Conservation (phyloP, 2,888 invertebrate genomes). For the Prosopocoilus inquinatus region DNA sequence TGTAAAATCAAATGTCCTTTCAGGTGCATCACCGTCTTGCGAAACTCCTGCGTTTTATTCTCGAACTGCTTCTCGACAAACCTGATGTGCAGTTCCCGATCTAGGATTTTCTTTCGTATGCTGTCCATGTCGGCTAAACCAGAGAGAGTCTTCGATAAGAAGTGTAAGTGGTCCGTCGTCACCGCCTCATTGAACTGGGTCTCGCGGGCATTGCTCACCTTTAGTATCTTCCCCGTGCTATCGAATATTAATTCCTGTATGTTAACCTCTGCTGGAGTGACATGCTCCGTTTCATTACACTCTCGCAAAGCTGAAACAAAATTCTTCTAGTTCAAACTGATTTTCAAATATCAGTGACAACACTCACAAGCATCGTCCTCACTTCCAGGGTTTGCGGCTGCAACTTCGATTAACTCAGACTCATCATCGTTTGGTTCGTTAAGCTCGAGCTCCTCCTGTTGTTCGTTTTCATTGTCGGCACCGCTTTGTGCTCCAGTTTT, state of each 20-base stretch:
- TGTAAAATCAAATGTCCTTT: conserved; percentile 33
- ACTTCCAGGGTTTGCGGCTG: too few relatives aligned
- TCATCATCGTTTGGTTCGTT: neutral
- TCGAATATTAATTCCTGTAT: neutral
- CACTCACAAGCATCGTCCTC: too few relatives aligned
- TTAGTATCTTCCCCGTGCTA: neutral
- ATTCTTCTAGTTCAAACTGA: too few relatives aligned
- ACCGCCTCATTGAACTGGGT: conserved; percentile 1
- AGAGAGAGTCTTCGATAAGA: conserved; percentile 36
- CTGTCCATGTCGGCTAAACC: conserved; percentile 42
- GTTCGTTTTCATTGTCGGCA: neutral
- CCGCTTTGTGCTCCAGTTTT: neutral
- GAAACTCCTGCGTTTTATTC: conserved; percentile 15
- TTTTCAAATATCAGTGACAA: too few relatives aligned
- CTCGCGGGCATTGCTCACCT: neutral
- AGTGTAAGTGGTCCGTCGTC: conserved; percentile 26
- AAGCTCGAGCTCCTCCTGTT: neutral
- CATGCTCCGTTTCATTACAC: neutral
- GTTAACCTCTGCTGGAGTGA: neutral
- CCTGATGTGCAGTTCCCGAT: conserved; percentile 32
- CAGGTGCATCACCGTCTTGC: conserved; percentile 32
- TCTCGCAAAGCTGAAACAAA: neutral
- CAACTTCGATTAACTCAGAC: too few relatives aligned
- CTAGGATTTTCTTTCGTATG: conserved; percentile 36
- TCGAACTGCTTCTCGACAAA: conserved; percentile 27